Evolutionary conservation across 2,888 invertebrate genomes (phyloP).

Genomic region (Orchesella flavescens): DNA sequence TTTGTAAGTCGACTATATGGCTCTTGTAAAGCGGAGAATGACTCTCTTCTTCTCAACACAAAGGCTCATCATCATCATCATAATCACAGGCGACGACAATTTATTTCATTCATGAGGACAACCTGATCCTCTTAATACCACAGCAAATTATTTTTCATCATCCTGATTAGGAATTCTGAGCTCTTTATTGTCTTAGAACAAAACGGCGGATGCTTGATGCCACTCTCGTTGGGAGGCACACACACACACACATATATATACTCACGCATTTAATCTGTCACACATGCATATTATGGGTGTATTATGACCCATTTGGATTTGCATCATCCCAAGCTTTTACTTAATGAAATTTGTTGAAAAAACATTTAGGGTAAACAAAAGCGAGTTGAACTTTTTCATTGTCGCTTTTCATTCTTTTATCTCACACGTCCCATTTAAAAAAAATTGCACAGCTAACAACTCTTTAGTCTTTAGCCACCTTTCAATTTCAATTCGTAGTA

Average conservation of each 20-base stretch:
- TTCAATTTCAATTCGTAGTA: slow-evolving; percentile 42
- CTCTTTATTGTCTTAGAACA: slow-evolving; percentile 64
- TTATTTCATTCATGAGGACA: slow-evolving; percentile 67
- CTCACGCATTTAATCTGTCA: not conserved
- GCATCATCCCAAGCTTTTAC: slow-evolving; percentile 24
- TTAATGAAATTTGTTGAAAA: slow-evolving; percentile 38
- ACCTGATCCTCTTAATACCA: slow-evolving; percentile 67
- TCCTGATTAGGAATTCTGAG: slow-evolving; percentile 66
- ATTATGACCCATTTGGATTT: slow-evolving; percentile 23
- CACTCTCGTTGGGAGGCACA: slow-evolving; percentile 4
- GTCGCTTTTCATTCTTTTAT: slow-evolving; percentile 1
- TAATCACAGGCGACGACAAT: slow-evolving; percentile 66
- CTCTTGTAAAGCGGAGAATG: slow-evolving; percentile 62
- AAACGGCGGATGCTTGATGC: slow-evolving; percentile 30
- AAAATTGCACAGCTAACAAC: slow-evolving; percentile 47
- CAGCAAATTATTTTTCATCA: slow-evolving; percentile 66
- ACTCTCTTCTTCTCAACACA: slow-evolving; percentile 60
- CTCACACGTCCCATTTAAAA: slow-evolving; percentile 35
- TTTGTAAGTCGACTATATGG: slow-evolving; percentile 60
- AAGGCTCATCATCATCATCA: slow-evolving; percentile 63
- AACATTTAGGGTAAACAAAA: not conserved
- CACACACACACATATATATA: slow-evolving; percentile 29
- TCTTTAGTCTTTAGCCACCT: slow-evolving; percentile 32
- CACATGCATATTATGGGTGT: slow-evolving; percentile 29
- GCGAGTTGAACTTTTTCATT: not conserved